Evolutionary conservation across 2,797 vertebrate genomes (phyloP).

Genomic region (Pseudomugil gertrudae): DNA sequence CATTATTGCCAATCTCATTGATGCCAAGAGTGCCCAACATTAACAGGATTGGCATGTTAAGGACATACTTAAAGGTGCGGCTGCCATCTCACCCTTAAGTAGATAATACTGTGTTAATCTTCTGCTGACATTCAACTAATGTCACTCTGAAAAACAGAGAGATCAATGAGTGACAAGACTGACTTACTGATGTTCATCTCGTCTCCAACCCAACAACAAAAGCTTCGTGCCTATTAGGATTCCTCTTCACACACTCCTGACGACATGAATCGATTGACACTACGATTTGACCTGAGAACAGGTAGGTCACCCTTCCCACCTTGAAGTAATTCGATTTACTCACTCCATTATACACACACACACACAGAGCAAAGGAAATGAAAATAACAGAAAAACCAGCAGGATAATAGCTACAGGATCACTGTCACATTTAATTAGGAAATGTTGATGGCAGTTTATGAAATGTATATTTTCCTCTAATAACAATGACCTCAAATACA

Average conservation of each 20-base stretch:
- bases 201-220: slow-evolving; percentile 7
- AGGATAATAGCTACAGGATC: slow-evolving; percentile 42
- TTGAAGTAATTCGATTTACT: slow-evolving; percentile 57
- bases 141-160: slow-evolving; percentile 37
- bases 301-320: slow-evolving; percentile 54
- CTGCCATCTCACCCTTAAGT: slow-evolving; percentile 16
- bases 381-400: slow-evolving; percentile 52
- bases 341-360: slow-evolving; percentile 44
- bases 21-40: slow-evolving; percentile 1
- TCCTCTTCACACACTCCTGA: slow-evolving; percentile 25
- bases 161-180: slow-evolving; percentile 55
- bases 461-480: slow-evolving; percentile 36
- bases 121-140: slow-evolving; percentile 52
- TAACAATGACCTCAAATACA: slow-evolving; percentile 23
- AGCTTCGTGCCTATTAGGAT: slow-evolving; percentile 22
- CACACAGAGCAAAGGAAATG: slow-evolving; percentile 28
- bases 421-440: slow-evolving; percentile 57
- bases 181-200: slow-evolving; percentile 40
- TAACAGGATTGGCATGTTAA: slow-evolving; percentile 2
- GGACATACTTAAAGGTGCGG: neutral
- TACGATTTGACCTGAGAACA: slow-evolving; percentile 31
- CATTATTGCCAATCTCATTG: neutral
- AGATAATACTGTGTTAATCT: slow-evolving; percentile 33
- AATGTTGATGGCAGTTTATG: slow-evolving; percentile 26
- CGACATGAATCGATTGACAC: slow-evolving; percentile 27